Conservation (phyloP, 37 sponge, comb jelly and placozoan genomes). For the Oopsacas minuta region DNA sequence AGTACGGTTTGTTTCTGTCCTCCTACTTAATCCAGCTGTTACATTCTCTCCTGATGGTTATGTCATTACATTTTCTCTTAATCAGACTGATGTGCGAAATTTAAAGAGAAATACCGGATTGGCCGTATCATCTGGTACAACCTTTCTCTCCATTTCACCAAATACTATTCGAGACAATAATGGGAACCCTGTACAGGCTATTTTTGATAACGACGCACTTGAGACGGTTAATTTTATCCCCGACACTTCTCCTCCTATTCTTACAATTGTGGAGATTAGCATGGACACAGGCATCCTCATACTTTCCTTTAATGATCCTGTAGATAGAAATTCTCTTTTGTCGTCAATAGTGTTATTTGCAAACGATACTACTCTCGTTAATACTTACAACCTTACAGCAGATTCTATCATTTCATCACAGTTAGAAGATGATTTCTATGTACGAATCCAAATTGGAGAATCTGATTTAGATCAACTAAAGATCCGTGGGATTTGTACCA, state of each 20-base stretch:
- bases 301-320: constrained; percentile 16
- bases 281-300: constrained; percentile 38
- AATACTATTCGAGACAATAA: constrained; percentile 26
- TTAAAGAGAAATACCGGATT: constrained; percentile 42
- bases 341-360: background rate
- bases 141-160: constrained; percentile 37
- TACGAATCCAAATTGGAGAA: constrained; percentile 13
- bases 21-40: background rate
- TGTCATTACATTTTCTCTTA: constrained; percentile 24
- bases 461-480: background rate
- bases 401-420: background rate
- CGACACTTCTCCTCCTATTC: constrained; percentile 36
- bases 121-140: constrained; percentile 37
- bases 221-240: constrained; percentile 30
- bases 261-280: constrained; percentile 31
- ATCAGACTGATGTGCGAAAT: constrained; percentile 32
- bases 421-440: background rate
- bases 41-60: constrained; percentile 20
- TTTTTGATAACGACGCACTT: constrained; percentile 34
- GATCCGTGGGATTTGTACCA: background rate
- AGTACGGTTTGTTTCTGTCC: background rate
- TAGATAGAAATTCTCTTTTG: background rate
- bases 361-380: background rate
- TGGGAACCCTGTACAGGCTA: constrained; percentile 27
- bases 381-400: background rate